Percentiles rank a stretch among this genome's conserved stretches.
Conservation (phyloP, 2,888 invertebrate genomes). For the Ceratothoa steindachneri region DNA sequence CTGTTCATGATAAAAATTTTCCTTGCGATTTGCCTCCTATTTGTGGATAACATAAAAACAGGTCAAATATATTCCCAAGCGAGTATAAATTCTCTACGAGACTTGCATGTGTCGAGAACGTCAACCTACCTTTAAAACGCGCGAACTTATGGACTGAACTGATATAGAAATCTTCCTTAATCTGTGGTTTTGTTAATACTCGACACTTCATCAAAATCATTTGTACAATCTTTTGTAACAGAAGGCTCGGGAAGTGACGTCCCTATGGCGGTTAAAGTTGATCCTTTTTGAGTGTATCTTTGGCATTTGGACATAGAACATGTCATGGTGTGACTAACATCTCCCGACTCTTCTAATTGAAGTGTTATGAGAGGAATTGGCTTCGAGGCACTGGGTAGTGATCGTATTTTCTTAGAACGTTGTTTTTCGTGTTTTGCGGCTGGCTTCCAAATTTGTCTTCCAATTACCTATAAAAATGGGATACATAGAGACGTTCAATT, state of each 20-base stretch:
- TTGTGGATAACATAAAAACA: too few species aligned
- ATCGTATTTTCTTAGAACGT: slow-evolving; percentile 23
- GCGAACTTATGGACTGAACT: too few species aligned
- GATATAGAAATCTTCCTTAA: too few species aligned
- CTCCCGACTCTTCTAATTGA: slow-evolving; percentile 25
- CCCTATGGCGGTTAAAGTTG: neutral
- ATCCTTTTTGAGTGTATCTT: neutral
- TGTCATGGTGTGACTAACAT: neutral
- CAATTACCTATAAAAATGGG: slow-evolving; percentile 27
- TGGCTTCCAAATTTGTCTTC: slow-evolving; percentile 32
- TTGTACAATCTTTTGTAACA: too few species aligned
- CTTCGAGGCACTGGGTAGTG: slow-evolving; percentile 21
- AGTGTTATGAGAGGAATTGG: slow-evolving; percentile 35
- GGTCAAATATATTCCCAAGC: too few species aligned
- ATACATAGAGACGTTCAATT: neutral
- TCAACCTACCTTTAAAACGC: too few species aligned
- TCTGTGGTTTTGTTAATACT: too few species aligned
- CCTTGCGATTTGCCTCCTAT: too few species aligned
- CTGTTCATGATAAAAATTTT: too few species aligned
- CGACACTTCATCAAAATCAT: too few species aligned
- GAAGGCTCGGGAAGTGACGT: neutral
- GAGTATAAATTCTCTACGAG: too few species aligned
- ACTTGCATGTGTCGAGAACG: too few species aligned
- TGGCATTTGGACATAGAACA: slow-evolving; percentile 7
- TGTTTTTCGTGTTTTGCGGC: slow-evolving; percentile 20